Conservation (phyloP, 2,113 vertebrate genomes). For the Hippocampus abdominalis region DNA sequence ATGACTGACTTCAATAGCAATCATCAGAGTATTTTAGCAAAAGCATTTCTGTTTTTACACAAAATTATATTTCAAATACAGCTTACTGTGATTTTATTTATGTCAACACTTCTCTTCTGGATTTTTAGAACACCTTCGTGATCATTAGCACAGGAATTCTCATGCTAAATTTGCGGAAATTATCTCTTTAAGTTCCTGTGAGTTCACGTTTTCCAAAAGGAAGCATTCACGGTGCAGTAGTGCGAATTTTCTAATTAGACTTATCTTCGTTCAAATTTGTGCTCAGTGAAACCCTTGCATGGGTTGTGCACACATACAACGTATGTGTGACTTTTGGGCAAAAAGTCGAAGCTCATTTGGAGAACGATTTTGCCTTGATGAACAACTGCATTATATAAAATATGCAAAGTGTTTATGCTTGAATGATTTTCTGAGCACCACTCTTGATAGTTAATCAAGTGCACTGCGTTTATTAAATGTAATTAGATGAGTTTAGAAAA, state of each 20-base stretch:
- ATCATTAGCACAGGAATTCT: not conserved
- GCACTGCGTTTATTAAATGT: slow-evolving; percentile 26
- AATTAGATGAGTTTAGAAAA: slow-evolving; percentile 31
- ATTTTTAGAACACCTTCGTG: too few species aligned
- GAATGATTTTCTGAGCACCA: slow-evolving; percentile 14
- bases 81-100: too few species aligned
- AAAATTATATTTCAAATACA: too few species aligned
- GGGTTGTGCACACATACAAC: not conserved
- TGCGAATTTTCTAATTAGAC: not conserved
- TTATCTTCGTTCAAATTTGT: slow-evolving; percentile 1
- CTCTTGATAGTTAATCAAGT: slow-evolving; percentile 33
- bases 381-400: slow-evolving; percentile 1
- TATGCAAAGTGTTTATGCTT: slow-evolving; percentile 15
- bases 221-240: not conserved
- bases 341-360: not conserved
- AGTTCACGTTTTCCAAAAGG: not conserved
- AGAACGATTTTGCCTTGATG: slow-evolving; percentile 2
- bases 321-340: slow-evolving; percentile 3
- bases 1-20: too few species aligned
- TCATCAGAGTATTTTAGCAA: too few species aligned
- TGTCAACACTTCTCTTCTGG: too few species aligned
- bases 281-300: not conserved
- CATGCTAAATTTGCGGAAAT: not conserved
- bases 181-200: not conserved
- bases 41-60: too few species aligned